These are phyloP conservation scores for Vulpes lagopus DNA, from an alignment of 2,113 vertebrate genomes.

Conservation along the genomic window DNA sequence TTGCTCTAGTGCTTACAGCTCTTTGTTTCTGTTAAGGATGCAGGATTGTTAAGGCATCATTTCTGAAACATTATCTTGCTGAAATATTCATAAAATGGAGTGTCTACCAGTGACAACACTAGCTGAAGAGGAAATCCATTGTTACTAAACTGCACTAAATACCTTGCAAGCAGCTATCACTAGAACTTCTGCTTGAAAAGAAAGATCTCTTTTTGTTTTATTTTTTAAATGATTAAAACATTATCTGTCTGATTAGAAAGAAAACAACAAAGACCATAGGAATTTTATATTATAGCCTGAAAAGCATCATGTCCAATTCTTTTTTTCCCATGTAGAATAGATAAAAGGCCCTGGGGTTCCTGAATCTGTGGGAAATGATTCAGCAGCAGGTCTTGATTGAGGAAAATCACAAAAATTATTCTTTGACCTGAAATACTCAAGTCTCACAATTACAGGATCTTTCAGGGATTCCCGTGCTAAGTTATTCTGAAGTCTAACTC, in stretches of 20 bases:
- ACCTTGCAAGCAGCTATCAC: background rate
- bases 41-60: background rate
- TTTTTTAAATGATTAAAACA: background rate
- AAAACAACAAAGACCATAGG: background rate
- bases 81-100: conserved; percentile 34
- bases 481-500: background rate
- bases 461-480: background rate
- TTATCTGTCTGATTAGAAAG: background rate
- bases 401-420: conserved; percentile 11
- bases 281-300: background rate
- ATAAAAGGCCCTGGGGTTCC: background rate
- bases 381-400: background rate
- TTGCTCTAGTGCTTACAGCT: background rate
- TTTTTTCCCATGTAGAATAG: background rate
- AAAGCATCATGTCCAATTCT: background rate
- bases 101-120: background rate
- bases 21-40: background rate
- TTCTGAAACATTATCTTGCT: conserved; percentile 54
- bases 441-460: background rate
- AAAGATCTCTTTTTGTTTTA: background rate
- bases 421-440: conserved; percentile 3
- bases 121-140: background rate
- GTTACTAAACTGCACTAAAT: background rate
- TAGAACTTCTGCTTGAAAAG: background rate
- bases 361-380: background rate